Evolutionary conservation across 2,113 vertebrate species (phyloP).

Genomic region (Bagarius yarrelli): DNA sequence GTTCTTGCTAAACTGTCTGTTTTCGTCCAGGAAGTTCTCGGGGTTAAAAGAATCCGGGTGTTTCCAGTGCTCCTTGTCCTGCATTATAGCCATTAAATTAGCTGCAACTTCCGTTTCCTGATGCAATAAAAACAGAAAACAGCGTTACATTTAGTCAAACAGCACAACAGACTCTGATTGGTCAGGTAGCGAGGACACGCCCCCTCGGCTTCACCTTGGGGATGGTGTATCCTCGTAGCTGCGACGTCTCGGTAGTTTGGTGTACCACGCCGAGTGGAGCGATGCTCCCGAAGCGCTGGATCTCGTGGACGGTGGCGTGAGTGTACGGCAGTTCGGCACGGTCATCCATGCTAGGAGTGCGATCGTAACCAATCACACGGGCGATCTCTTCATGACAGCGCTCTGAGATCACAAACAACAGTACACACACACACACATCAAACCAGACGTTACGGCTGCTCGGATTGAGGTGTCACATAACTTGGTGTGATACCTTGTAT

Average conservation of each 20-base stretch:
- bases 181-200: neutral
- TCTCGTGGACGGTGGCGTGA: constrained; percentile 51
- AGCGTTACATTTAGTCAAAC: neutral
- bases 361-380: constrained; percentile 45
- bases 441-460: too few species aligned
- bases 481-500: constrained; percentile 54
- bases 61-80: constrained; percentile 67
- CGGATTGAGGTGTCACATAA: neutral
- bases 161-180: neutral
- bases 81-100: constrained; percentile 64
- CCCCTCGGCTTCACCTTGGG: constrained; percentile 26
- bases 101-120: constrained; percentile 69
- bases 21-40: constrained; percentile 68
- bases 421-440: neutral
- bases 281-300: constrained; percentile 49
- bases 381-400: constrained; percentile 52
- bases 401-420: constrained; percentile 17
- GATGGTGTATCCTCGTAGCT: constrained; percentile 46
- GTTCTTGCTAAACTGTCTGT: constrained; percentile 39
- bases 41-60: constrained; percentile 71
- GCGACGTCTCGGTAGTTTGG: constrained; percentile 20
- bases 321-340: constrained; percentile 43
- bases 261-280: constrained; percentile 29
- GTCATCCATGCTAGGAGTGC: constrained; percentile 48
- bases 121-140: constrained; percentile 13